Percentiles rank a stretch among this genome's conserved stretches.
Conservation (phyloP, 1,140 invertebrate species). For the Platyscapa corneri region DNA sequence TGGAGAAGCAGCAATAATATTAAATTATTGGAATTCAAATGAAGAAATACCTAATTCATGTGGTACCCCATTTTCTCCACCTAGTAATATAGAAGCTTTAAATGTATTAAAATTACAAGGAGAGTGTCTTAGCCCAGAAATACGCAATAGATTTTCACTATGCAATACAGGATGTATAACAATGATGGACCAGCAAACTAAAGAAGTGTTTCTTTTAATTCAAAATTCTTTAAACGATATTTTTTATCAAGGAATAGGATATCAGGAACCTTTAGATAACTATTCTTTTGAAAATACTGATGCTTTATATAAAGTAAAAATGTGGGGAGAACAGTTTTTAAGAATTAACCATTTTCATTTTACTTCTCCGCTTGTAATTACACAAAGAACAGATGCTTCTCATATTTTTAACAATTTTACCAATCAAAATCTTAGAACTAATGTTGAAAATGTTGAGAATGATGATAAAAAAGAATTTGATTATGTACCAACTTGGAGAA, state of each 20-base stretch:
- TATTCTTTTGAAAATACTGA: constrained; percentile 61
- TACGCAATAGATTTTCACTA: constrained; percentile 63
- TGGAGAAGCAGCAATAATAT: constrained; percentile 63
- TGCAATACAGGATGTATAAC: constrained; percentile 64
- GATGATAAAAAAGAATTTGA: constrained; percentile 28
- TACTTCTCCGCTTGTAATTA: constrained; percentile 37
- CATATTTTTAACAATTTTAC: constrained; percentile 59
- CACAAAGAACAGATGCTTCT: constrained; percentile 29
- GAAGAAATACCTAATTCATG: constrained; percentile 60
- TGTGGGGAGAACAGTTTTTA: constrained; percentile 57
- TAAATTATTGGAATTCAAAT: constrained; percentile 65
- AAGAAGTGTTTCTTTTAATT: constrained; percentile 59
- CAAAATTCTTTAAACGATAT: constrained; percentile 71
- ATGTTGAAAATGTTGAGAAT: neutral
- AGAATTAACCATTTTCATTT: constrained; percentile 21
- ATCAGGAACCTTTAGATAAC: constrained; percentile 57
- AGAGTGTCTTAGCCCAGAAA: constrained; percentile 66
- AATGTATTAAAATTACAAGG: constrained; percentile 61
- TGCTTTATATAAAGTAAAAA: constrained; percentile 60
- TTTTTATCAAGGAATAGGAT: constrained; percentile 69
- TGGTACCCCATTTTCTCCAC: constrained; percentile 63
- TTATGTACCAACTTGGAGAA: constrained; percentile 60
- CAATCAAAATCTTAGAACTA: constrained; percentile 56
- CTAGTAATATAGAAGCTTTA: constrained; percentile 63
- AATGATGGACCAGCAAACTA: constrained; percentile 50